Base-by-base conservation (phyloP, 2,113 vertebrate species). In the Gopherus evgoodei region DNA sequence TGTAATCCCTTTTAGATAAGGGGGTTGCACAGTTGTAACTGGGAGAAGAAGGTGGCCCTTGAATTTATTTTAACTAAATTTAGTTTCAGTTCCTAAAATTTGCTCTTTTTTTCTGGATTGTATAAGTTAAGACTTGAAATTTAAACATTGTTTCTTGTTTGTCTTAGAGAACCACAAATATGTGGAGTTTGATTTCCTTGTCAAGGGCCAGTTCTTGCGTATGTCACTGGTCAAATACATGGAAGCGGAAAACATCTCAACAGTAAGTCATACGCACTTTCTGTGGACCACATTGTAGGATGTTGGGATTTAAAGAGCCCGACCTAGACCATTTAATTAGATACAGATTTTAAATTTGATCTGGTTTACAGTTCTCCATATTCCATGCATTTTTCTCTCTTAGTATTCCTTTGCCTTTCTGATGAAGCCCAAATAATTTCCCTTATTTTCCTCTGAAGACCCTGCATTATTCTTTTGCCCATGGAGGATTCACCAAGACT, bases 101-200 rank as follows among this genome's bases (percentile, higher is more conserved):
- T 11, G 24, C 38, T 42, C 50, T 19, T 22, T 25, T 1, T 1
- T 79, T 90, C 16, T n/a, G 62, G 47, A 49, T 27, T 8, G 27
- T 87, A 9, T 81, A 31, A 62, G 52, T 54, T 81, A 80, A 91
- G 24, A 0, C 69, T 29, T 44, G 24, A 56, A 9, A 80, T 5
- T 22, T 82, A 9, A 81, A 22, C 3, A 0, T 3, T 14, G 44
- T 88, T 92, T 86, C 59, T 11, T 16, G 50, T 94, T 88, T 94
- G 79, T 95, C 98, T 88, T 97, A 99, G 99, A 78, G n/a, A 98
- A 98, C 93, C 99, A 99, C 97, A 99, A 98, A 93, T 98, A 98
- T 96, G 99, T 99, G 98, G 99, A 99, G 79, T 99, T 99, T 90
- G 99, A 99, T 98, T 99, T 99, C 98, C 99, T 99, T 97, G 98